A percentile compares a stretch with the other conserved stretches of the same genome.
Conservation (phyloP, 2,113 vertebrate species). For the Cromileptes altivelis region DNA sequence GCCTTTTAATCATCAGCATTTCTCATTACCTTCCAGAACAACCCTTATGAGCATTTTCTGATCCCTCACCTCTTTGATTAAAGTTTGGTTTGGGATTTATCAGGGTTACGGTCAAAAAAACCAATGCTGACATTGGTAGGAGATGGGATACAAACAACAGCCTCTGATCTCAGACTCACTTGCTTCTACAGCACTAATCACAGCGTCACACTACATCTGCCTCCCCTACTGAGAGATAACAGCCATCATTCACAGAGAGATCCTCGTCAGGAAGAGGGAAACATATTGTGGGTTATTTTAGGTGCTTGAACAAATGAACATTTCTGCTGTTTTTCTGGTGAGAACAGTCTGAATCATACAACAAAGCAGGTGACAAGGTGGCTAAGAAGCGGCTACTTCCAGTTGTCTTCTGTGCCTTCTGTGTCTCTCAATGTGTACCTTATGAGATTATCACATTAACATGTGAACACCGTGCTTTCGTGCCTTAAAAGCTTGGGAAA, state of each 20-base stretch:
- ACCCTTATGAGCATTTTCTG: too few relatives aligned
- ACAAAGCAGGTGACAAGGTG: background rate
- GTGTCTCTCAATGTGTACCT: background rate
- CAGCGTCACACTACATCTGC: background rate
- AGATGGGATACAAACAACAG: background rate
- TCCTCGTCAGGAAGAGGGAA: background rate
- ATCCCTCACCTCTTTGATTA: too few relatives aligned
- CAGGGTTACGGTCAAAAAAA: background rate
- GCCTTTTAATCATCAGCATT: too few relatives aligned
- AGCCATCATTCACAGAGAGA: background rate
- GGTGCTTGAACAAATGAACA: too few relatives aligned
- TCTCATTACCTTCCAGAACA: too few relatives aligned
- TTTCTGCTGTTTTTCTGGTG: background rate
- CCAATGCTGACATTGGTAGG: background rate
- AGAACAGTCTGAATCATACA: background rate
- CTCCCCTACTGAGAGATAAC: background rate
- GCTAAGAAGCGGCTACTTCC: background rate
- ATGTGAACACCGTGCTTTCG: background rate
- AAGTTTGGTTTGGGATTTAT: background rate
- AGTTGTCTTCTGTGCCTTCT: background rate
- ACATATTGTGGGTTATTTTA: background rate
- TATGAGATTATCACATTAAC: background rate
- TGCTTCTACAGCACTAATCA: background rate
- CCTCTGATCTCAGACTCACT: background rate
- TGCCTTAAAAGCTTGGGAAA: background rate